phyloP scores from a whole-genome alignment of 53 echinoderm and acorn worm species.

The Henricia sp. region DNA sequence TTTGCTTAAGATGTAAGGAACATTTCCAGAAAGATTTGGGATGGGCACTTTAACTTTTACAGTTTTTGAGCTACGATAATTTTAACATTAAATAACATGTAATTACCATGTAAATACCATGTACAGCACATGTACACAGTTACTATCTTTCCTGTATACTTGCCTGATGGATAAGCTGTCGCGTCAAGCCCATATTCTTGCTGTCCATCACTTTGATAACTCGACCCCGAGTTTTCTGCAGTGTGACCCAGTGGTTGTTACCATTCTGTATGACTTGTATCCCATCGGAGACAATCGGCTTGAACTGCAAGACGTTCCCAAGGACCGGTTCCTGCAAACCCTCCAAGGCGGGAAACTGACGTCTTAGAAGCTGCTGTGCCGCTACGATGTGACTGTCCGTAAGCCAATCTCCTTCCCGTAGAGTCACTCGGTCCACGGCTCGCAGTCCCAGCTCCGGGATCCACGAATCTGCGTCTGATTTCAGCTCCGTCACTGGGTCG shows the following conservation, averaged over 20 bases:
- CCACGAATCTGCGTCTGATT: constrained; percentile 6
- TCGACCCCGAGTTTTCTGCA: constrained; percentile 6
- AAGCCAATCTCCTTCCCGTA: constrained; percentile 39
- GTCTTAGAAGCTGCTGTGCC: constrained; percentile 31
- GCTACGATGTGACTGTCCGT: constrained; percentile 55
- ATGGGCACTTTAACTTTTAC: too few relatives aligned
- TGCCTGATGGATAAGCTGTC: constrained; percentile 48
- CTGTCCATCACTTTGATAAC: constrained; percentile 51
- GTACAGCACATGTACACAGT: too few relatives aligned
- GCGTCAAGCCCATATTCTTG: constrained; percentile 50
- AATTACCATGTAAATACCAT: too few relatives aligned
- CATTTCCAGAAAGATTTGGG: too few relatives aligned
- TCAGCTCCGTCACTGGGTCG: neutral
- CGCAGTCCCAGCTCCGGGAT: constrained; percentile 32
- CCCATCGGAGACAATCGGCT: constrained; percentile 44
- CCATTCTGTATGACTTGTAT: constrained; percentile 54
- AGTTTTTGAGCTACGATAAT: too few relatives aligned
- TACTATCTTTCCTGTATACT: too few relatives aligned
- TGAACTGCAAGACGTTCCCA: constrained; percentile 48
- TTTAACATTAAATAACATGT: too few relatives aligned
- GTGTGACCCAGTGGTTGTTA: constrained; percentile 57
- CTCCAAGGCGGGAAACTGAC: constrained; percentile 53
- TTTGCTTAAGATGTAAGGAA: too few relatives aligned
- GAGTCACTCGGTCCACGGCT: constrained; percentile 7
- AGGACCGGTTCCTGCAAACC: constrained; percentile 43